Percentiles rank a stretch among this genome's conserved stretches.
Evolutionary conservation across 2,797 vertebrate genomes (phyloP).

Genomic region (Graptemys geographica): DNA sequence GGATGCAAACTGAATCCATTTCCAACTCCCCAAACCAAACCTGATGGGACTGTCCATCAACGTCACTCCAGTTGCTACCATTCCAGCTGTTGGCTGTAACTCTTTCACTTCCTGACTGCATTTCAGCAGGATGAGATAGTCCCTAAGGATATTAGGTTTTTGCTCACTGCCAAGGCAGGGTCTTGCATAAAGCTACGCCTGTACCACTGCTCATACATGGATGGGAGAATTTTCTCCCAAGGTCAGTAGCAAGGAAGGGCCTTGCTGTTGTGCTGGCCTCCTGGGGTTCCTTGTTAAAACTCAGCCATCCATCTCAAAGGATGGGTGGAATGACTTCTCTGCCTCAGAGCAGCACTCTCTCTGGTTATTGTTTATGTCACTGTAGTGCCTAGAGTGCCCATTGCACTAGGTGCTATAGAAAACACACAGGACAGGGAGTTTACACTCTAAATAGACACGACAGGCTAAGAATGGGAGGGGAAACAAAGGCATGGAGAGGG

Average conservation of each 20-base stretch:
- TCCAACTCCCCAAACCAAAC: conserved; percentile 71
- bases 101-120: not conserved
- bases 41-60: conserved; percentile 70
- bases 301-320: not conserved
- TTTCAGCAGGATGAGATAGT: not conserved
- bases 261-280: not conserved
- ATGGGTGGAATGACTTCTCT: not conserved
- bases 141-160: not conserved
- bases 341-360: not conserved
- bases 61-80: not conserved
- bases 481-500: not conserved
- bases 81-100: not conserved
- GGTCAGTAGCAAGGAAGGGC: not conserved
- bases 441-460: too few relatives aligned
- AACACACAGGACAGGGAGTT: too few relatives aligned
- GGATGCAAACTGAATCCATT: not conserved
- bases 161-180: not conserved
- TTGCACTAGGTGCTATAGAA: not conserved
- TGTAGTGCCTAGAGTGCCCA: not conserved
- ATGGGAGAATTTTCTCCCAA: not conserved
- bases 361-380: not conserved
- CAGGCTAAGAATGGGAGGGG: too few relatives aligned
- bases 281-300: not conserved
- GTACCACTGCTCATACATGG: accelerated
- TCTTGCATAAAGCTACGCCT: not conserved